Conservation (phyloP, 2,888 invertebrate genomes). For the Orchesella flavescens region DNA sequence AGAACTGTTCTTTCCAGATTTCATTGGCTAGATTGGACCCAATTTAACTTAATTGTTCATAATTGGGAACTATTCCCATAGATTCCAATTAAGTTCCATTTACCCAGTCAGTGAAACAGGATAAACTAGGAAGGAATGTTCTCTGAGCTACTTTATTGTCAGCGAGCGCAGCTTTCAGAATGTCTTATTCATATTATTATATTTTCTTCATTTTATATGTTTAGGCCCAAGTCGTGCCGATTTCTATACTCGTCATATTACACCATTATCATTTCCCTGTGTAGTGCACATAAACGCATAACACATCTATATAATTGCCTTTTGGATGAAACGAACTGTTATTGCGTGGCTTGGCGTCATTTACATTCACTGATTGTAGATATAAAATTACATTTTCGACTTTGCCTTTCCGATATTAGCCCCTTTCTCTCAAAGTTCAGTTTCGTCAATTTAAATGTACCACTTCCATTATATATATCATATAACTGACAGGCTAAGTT, state of each 20-base stretch:
- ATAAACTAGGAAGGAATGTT: constrained; percentile 54
- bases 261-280: not conserved
- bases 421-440: too few species aligned
- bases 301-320: constrained; percentile 19
- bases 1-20: constrained; percentile 53
- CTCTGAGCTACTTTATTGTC: not conserved
- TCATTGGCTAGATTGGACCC: constrained; percentile 72
- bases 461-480: not conserved
- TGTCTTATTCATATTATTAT: not conserved
- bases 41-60: constrained; percentile 72
- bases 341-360: constrained; percentile 46
- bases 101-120: constrained; percentile 67
- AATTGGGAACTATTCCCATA: constrained; percentile 72
- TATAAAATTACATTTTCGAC: too few species aligned
- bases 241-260: constrained; percentile 3
- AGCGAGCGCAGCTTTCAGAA: not conserved
- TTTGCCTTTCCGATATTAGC: not conserved
- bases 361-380: constrained; percentile 5
- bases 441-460: not conserved
- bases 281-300: constrained; percentile 19
- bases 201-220: too few species aligned
- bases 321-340: constrained; percentile 11
- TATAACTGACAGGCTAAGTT: not conserved
- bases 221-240: too few species aligned
- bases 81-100: constrained; percentile 72